Evolutionary conservation across 2,797 vertebrate genomes (phyloP).

Genomic region (Tragelaphus eurycerus): DNA sequence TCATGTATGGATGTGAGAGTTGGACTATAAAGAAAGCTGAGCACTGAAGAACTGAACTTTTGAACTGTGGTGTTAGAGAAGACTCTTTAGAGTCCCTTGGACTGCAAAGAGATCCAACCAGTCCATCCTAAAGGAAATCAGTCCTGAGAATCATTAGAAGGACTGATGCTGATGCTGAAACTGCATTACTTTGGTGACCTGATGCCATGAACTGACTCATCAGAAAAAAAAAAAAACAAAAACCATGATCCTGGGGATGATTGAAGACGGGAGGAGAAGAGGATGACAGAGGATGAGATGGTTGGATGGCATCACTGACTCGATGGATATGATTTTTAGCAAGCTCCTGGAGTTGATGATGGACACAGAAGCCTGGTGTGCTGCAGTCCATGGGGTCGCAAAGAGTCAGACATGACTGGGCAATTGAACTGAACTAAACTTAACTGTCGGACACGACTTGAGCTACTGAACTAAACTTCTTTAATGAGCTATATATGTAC

Average conservation of each 20-base stretch:
- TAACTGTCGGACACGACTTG: too few species aligned
- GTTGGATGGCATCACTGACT: neutral
- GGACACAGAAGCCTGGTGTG: neutral
- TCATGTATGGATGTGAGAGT: neutral
- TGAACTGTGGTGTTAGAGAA: neutral
- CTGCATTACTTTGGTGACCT: neutral
- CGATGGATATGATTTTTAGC: neutral
- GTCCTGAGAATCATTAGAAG: neutral
- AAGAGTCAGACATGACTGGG: neutral
- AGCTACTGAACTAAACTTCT: neutral
- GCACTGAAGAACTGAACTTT: neutral
- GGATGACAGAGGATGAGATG: neutral
- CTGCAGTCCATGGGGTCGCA: neutral
- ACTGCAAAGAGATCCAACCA: neutral
- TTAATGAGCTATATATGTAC: neutral
- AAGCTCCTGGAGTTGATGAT: neutral
- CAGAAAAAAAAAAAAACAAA: neutral
- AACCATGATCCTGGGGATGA: neutral
- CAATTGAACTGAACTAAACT: too few species aligned
- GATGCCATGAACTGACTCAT: neutral
- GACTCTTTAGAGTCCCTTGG: neutral
- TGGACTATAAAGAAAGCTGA: neutral
- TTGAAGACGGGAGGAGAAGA: neutral
- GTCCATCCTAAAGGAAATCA: neutral
- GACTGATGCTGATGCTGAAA: neutral